Percentiles rank a stretch among this genome's conserved stretches.
Conservation (phyloP, 92 coral and sea anemone species). For the Hydrozoanthus gracilis region DNA sequence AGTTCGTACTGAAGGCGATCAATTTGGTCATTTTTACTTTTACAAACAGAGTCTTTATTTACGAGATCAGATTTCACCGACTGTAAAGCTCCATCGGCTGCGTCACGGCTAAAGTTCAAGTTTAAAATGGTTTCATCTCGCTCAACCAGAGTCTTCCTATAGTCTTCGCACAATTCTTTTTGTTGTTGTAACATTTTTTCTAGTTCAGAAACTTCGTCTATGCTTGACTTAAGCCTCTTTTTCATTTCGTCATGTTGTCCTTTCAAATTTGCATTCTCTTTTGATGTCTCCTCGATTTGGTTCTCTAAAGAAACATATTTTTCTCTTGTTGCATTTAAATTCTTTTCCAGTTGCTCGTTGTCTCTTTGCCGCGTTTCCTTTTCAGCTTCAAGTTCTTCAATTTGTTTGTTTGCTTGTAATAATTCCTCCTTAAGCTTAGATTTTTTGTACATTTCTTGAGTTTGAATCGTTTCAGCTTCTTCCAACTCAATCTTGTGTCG, state of each 20-base stretch:
- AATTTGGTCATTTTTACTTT: slow-evolving; percentile 71
- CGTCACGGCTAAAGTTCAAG: slow-evolving; percentile 67
- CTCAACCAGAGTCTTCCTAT: slow-evolving; percentile 53
- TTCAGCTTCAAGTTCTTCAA: slow-evolving; percentile 69
- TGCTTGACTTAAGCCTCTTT: slow-evolving; percentile 59
- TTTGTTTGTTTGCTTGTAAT: slow-evolving; percentile 57
- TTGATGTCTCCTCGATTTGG: slow-evolving; percentile 62
- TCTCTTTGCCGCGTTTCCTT: slow-evolving; percentile 73
- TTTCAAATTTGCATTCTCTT: slow-evolving; percentile 64
- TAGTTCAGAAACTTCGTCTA: slow-evolving; percentile 75
- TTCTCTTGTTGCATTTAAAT: slow-evolving; percentile 65
- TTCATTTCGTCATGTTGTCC: slow-evolving; percentile 78
- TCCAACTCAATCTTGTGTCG: slow-evolving; percentile 59
- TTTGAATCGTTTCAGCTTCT: slow-evolving; percentile 70
- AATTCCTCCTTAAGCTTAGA: slow-evolving; percentile 74
- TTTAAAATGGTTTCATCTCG: slow-evolving; percentile 74
- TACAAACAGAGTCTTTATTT: slow-evolving; percentile 65
- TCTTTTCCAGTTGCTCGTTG: slow-evolving; percentile 69
- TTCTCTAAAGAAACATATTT: slow-evolving; percentile 63
- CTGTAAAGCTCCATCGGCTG: slow-evolving; percentile 74
- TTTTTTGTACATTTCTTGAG: slow-evolving; percentile 62
- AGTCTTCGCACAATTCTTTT: slow-evolving; percentile 77
- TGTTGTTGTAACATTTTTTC: slow-evolving; percentile 83
- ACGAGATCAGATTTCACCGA: slow-evolving; percentile 79
- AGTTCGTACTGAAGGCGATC: slow-evolving; percentile 71